phyloP scores from a whole-genome alignment of 2,797 vertebrate species.

The Chromobotia macracanthus region DNA sequence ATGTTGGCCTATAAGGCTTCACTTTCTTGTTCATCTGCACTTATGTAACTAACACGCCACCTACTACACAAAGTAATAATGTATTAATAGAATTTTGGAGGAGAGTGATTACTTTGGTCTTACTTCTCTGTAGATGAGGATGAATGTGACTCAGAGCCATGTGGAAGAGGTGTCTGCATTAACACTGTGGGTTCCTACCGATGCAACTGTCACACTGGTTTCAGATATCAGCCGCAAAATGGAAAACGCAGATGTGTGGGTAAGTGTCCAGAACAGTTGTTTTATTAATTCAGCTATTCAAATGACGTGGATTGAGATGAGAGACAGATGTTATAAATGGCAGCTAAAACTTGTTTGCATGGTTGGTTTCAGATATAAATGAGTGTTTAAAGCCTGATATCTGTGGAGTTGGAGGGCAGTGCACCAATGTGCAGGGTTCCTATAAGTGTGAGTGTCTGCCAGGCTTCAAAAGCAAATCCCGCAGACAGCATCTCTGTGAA shows the following conservation, averaged over 20 bases:
- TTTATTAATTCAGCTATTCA: background rate
- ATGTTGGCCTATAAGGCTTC: too few species aligned
- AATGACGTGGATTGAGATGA: background rate
- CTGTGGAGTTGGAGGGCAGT: constrained; percentile 83
- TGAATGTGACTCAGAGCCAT: constrained; percentile 86
- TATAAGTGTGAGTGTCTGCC: constrained; percentile 87
- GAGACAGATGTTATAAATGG: too few species aligned
- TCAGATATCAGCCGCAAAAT: constrained; percentile 81
- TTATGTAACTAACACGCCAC: too few species aligned
- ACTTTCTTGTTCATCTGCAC: too few species aligned
- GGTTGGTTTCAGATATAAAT: constrained; percentile 79
- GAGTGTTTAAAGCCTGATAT: constrained; percentile 84
- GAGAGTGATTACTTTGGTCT: background rate
- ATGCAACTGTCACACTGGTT: constrained; percentile 84
- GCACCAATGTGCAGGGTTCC: constrained; percentile 83
- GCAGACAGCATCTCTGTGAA: constrained; percentile 83
- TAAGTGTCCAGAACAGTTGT: constrained; percentile 63
- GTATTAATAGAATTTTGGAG: too few species aligned
- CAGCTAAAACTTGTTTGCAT: background rate
- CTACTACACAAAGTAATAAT: too few species aligned
- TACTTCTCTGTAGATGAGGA: constrained; percentile 78
- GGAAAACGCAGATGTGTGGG: constrained; percentile 85
- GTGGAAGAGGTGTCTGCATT: constrained; percentile 84
- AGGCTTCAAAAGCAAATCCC: constrained; percentile 83
- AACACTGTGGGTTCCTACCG: constrained; percentile 86